Percentiles rank a stretch among this genome's conserved stretches.
These are phyloP conservation scores for Eupithecia inturbata DNA, from an alignment of 2,888 invertebrate species.

Conservation along the genomic window DNA sequence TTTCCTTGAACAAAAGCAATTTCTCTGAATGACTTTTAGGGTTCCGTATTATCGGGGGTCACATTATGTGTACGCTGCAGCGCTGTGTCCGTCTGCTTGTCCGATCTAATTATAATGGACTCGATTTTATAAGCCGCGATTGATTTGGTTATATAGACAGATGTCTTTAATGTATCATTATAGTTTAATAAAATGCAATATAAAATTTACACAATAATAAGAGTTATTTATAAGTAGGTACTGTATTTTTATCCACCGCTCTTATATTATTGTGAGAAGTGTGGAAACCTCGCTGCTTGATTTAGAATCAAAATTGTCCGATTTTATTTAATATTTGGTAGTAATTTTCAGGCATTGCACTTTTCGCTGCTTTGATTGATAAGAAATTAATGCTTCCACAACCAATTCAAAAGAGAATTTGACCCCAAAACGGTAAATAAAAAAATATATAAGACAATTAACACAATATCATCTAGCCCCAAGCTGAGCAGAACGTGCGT, in stretches of 20 bases:
- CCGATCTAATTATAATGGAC: background rate
- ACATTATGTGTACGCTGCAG: background rate
- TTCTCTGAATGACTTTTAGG: constrained; percentile 15
- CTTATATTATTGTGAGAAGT: background rate
- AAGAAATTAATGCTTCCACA: background rate
- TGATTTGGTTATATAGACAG: too few species aligned
- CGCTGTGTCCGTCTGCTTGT: background rate
- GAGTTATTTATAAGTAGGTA: too few species aligned
- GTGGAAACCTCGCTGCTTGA: background rate
- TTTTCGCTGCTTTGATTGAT: background rate
- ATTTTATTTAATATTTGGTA: background rate
- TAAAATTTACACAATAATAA: too few species aligned
- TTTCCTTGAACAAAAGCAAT: constrained; percentile 31
- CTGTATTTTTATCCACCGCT: too few species aligned
- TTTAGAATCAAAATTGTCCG: background rate
- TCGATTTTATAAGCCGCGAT: background rate
- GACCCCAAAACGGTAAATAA: background rate
- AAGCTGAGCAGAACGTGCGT: background rate
- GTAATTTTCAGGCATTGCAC: background rate
- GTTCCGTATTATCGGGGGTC: background rate
- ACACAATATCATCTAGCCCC: background rate
- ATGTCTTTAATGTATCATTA: background rate
- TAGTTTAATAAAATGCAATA: background rate
- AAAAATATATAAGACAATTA: too few species aligned
- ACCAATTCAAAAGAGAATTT: background rate